These are phyloP conservation scores for Seison nebaliae DNA, from an alignment of 1,140 invertebrate genomes.

Conservation along the genomic window DNA sequence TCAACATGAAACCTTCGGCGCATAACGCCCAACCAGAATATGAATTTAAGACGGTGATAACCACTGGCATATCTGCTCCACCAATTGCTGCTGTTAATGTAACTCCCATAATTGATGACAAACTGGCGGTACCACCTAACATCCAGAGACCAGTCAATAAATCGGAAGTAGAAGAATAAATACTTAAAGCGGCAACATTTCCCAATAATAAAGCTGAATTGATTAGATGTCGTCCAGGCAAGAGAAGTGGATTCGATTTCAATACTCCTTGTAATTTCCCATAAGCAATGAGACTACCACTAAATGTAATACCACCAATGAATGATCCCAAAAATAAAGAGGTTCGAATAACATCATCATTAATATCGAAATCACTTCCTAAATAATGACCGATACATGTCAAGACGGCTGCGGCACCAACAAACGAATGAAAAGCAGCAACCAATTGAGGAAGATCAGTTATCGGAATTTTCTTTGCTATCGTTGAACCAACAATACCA, in stretches of 20 bases:
- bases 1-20: constrained; percentile 70
- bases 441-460: constrained; percentile 65
- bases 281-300: constrained; percentile 60
- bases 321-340: constrained; percentile 60
- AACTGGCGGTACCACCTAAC: constrained; percentile 42
- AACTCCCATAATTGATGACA: constrained; percentile 50
- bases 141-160: constrained; percentile 37
- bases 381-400: constrained; percentile 56
- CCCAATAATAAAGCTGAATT: constrained; percentile 41
- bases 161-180: constrained; percentile 38
- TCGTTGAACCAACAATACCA: constrained; percentile 38
- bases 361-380: constrained; percentile 50
- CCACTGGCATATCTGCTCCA: constrained; percentile 70
- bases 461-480: constrained; percentile 55
- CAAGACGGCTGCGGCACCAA: constrained; percentile 55
- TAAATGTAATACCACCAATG: constrained; percentile 55
- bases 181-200: constrained; percentile 43
- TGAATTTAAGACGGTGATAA: constrained; percentile 64
- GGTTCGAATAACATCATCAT: constrained; percentile 57
- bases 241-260: constrained; percentile 45
- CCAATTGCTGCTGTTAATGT: constrained; percentile 50
- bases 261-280: constrained; percentile 57
- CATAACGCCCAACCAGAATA: constrained; percentile 51
- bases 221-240: constrained; percentile 51
- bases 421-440: constrained; percentile 59